Evolutionary conservation across 1,140 invertebrate species (phyloP).

Genomic region (Sinonovacula constricta): DNA sequence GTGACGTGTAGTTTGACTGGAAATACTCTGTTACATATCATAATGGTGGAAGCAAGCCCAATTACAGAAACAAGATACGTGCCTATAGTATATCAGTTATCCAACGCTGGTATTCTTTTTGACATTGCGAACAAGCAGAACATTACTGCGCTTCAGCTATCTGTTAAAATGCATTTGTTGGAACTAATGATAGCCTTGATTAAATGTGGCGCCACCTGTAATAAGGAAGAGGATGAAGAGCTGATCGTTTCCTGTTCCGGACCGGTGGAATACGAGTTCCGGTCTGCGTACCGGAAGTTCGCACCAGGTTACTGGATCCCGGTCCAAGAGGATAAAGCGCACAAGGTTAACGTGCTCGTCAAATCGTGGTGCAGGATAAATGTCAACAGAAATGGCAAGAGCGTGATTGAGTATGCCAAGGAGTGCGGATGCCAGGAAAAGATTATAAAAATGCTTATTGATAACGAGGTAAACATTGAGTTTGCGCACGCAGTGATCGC

Average conservation of each 20-base stretch:
- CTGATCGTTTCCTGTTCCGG: constrained; percentile 49
- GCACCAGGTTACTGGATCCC: constrained; percentile 71
- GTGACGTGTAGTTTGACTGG: constrained; percentile 55
- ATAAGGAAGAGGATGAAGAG: constrained; percentile 52
- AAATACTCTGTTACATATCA: constrained; percentile 64
- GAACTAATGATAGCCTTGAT: constrained; percentile 66
- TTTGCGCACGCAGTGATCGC: constrained; percentile 74
- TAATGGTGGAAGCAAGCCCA: constrained; percentile 56
- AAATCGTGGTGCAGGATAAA: constrained; percentile 75
- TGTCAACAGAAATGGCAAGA: constrained; percentile 62
- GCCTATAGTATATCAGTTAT: constrained; percentile 74
- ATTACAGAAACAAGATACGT: constrained; percentile 63
- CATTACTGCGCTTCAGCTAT: constrained; percentile 62
- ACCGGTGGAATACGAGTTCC: constrained; percentile 53
- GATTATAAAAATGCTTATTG: constrained; percentile 64
- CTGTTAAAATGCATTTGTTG: constrained; percentile 62
- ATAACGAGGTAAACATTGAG: constrained; percentile 72
- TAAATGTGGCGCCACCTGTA: constrained; percentile 65
- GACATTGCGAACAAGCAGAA: constrained; percentile 60
- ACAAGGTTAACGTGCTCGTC: constrained; percentile 68
- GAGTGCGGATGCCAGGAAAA: constrained; percentile 61
- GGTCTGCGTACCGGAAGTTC: constrained; percentile 59
- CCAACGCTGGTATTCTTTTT: constrained; percentile 70
- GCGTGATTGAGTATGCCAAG: constrained; percentile 70
- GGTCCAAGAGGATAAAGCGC: constrained; percentile 65